Evolutionary conservation across 1,140 invertebrate species (phyloP).

Genomic region (Uloborus diversus): DNA sequence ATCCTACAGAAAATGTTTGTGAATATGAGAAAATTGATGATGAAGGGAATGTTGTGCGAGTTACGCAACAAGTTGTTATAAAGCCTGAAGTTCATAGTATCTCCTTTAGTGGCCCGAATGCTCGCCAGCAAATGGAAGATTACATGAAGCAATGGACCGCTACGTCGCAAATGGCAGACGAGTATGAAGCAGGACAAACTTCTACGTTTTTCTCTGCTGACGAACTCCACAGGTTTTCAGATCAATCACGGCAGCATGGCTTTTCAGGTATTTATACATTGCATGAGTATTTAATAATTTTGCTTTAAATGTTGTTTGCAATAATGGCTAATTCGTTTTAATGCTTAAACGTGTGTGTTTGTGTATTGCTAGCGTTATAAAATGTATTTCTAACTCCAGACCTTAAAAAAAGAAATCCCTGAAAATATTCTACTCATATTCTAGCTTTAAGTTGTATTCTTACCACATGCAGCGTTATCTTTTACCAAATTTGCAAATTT

Average conservation of each 20-base stretch:
- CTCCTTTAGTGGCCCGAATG: slow-evolving; percentile 70
- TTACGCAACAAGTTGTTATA: slow-evolving; percentile 64
- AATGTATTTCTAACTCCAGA: neutral
- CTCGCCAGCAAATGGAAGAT: slow-evolving; percentile 67
- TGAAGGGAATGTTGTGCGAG: slow-evolving; percentile 36
- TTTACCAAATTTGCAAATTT: too few relatives aligned
- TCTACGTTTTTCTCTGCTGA: neutral
- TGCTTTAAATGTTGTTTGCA: neutral
- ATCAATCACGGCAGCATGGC: neutral
- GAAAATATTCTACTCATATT: neutral
- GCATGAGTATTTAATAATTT: neutral
- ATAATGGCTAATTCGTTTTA: neutral
- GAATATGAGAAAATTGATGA: slow-evolving; percentile 48
- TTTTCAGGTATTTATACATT: slow-evolving; percentile 43
- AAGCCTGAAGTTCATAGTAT: slow-evolving; percentile 69
- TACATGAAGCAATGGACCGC: slow-evolving; percentile 66
- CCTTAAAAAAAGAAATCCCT: neutral
- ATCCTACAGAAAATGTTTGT: slow-evolving; percentile 24
- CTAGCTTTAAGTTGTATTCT: neutral
- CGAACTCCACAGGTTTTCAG: neutral
- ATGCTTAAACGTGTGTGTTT: neutral
- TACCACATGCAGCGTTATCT: too few relatives aligned
- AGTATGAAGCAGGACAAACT: neutral
- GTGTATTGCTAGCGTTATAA: neutral
- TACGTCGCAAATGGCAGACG: slow-evolving; percentile 2